Conservation (phyloP, 2,113 vertebrate genomes). For the Gorsachius goisagi region DNA sequence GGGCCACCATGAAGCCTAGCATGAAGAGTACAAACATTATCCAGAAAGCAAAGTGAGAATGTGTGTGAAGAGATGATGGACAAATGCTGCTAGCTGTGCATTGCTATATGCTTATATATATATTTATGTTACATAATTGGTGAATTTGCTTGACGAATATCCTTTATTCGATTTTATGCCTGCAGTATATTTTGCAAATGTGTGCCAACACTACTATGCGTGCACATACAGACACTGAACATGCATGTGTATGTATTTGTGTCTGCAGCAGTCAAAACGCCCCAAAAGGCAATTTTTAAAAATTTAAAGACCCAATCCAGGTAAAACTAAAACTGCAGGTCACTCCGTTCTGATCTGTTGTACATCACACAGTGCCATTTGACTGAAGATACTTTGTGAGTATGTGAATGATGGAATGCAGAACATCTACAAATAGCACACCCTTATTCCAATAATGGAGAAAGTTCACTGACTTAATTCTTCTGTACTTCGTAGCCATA, state of each 20-base stretch:
- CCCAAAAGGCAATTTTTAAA: neutral
- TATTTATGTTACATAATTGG: neutral
- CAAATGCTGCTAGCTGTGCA: conserved; percentile 23
- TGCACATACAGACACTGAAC: neutral
- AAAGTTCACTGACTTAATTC: conserved; percentile 73
- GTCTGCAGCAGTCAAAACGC: neutral
- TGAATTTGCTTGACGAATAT: neutral
- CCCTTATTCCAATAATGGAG: conserved; percentile 60
- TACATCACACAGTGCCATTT: neutral
- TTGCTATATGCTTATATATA: neutral
- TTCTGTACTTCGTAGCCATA: conserved; percentile 70
- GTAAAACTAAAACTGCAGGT: neutral
- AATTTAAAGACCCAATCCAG: neutral
- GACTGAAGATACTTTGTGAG: conserved; percentile 14
- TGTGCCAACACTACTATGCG: neutral
- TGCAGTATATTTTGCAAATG: neutral
- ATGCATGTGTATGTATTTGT: neutral
- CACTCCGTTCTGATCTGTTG: neutral
- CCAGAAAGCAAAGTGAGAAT: conserved; percentile 71
- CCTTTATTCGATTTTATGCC: neutral
- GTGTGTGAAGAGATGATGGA: conserved; percentile 49
- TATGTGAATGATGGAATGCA: conserved; percentile 26
- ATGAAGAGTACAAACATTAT: conserved; percentile 79
- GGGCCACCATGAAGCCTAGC: conserved; percentile 86
- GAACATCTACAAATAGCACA: conserved; percentile 32